Evolutionary conservation across 2,797 vertebrate genomes (phyloP), one percentile per base, ranked within the genome.

Genomic region (Danio jaintianensis): DNA sequence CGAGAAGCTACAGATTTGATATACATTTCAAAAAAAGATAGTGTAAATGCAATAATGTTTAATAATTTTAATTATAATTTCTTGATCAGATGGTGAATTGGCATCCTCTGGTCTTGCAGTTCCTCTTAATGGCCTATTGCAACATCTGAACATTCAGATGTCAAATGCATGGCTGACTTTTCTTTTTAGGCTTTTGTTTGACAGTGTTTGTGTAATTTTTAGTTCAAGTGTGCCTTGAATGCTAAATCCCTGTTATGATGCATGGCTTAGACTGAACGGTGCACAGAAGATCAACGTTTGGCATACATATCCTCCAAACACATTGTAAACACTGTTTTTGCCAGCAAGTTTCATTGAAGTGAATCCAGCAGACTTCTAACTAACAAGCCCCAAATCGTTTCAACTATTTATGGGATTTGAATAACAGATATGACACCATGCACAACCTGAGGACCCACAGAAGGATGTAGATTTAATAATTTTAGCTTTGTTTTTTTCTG

Each of bases 1-100:
- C 85, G 84, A 87, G 82, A 90, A 90, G 88, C 82, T 86, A 86
- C 89, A 38, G 50, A 45, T 56, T 8, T 77, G 59, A 76, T 36
- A 10, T 47, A n/a, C 15, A 18, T 63, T 38, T 15, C 15, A 64
- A 20, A 52, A 47, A 56, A 69, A 48, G 53, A 22, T 8, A 74
- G 63, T 74, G 55, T 40, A 43, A 53, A 50, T 48, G 22, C 11
- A 66, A 40, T 58, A 52, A 22, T 73, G 62, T 73, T 83, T 82
- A n/a, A n/a, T n/a, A n/a, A n/a, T 2, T 8, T 40, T 73, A 43
- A 74, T 70, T 48, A 38, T 5, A 42, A 53, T 42, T 78, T 43
- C 68, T 78, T 74, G 50, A 77, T 74, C 56, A 75, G 58, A 75
- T 63, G 48, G 69, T 59, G 50, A 59, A 61, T 69, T 78, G 45